phyloP scores from a whole-genome alignment of 2,888 invertebrate genomes.

The Microplitis manilae region DNA sequence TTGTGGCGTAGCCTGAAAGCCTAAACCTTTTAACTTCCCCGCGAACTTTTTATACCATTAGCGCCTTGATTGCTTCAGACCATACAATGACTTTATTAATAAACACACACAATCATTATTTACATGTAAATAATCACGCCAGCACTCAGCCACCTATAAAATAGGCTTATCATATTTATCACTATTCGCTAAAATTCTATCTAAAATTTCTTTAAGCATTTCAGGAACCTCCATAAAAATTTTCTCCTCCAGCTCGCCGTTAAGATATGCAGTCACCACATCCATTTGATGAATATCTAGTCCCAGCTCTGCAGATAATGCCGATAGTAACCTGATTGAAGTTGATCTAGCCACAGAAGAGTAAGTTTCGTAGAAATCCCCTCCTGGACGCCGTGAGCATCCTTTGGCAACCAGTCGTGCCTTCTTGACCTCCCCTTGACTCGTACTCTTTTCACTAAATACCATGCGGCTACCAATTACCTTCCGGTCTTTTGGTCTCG shows the following conservation, averaged over 20 bases:
- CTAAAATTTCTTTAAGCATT: slow-evolving; percentile 20
- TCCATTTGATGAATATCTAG: slow-evolving; percentile 38
- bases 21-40: no score
- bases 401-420: slow-evolving; percentile 33
- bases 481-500: no score
- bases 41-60: no score
- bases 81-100: no score
- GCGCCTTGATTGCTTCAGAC: no score
- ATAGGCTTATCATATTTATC: background rate
- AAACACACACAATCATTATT: no score
- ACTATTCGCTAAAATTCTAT: slow-evolving; percentile 8
- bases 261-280: slow-evolving; percentile 38
- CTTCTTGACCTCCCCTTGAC: slow-evolving; percentile 25
- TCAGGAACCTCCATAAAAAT: slow-evolving; percentile 39
- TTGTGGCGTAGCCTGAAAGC: no score
- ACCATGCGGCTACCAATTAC: no score
- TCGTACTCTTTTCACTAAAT: slow-evolving; percentile 3
- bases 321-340: slow-evolving; percentile 17
- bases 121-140: background rate
- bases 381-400: slow-evolving; percentile 13
- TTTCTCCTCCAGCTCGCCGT: slow-evolving; percentile 35
- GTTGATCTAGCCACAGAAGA: slow-evolving; percentile 23
- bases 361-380: slow-evolving; percentile 24
- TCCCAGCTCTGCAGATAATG: slow-evolving; percentile 3
- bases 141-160: slow-evolving; percentile 24